These are phyloP conservation scores for Steromphala cineraria DNA, from an alignment of 2,888 invertebrate genomes.

Conservation along the genomic window DNA sequence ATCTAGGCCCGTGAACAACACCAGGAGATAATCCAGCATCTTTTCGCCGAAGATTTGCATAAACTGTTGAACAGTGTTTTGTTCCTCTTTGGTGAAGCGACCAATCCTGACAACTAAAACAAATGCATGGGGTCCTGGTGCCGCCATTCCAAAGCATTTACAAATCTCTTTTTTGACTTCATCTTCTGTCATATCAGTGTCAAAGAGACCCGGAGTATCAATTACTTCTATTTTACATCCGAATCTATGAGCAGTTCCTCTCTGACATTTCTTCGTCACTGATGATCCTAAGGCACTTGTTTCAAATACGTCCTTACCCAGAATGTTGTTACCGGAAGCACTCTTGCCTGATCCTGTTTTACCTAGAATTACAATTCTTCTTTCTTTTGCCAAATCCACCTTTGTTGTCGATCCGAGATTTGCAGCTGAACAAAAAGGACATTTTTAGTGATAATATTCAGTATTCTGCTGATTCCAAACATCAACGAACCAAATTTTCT, in stretches of 20 bases:
- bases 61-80: constrained; percentile 29
- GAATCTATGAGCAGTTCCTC: constrained; percentile 19
- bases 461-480: too few relatives aligned
- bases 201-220: constrained; percentile 39
- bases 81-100: constrained; percentile 37
- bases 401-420: too few relatives aligned
- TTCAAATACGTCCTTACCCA: neutral
- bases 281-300: constrained; percentile 20
- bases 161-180: constrained; percentile 24
- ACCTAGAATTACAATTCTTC: neutral
- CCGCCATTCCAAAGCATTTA: constrained; percentile 7
- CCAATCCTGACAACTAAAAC: constrained; percentile 25
- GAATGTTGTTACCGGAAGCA: neutral
- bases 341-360: neutral
- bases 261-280: constrained; percentile 23
- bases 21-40: constrained; percentile 23
- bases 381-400: neutral
- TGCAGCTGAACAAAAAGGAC: too few relatives aligned
- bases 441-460: too few relatives aligned
- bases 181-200: constrained; percentile 31
- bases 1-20: constrained; percentile 36
- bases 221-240: constrained; percentile 24
- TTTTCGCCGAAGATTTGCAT: constrained; percentile 26
- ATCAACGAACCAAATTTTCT: too few relatives aligned
- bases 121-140: constrained; percentile 8